Percentiles rank a stretch among this genome's conserved stretches.
These are phyloP conservation scores for Mormyrops boulengeri DNA, from an alignment of 2,797 vertebrate species.

Conservation along the genomic window DNA sequence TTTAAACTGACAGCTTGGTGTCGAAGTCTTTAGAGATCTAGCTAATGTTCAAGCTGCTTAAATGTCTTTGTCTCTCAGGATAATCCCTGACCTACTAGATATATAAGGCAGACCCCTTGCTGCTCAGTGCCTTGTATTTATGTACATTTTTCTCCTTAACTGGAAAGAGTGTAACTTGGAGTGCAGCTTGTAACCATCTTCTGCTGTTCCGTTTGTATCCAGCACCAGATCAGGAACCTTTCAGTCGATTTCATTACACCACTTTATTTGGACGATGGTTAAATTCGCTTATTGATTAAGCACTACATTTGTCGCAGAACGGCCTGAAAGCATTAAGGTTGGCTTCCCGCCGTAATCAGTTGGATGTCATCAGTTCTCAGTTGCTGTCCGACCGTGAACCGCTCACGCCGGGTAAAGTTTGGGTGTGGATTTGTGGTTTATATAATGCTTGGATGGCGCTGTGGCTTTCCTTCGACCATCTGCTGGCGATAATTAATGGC, in stretches of 20 bases:
- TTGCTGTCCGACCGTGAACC: neutral
- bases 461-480: neutral
- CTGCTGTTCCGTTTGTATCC: neutral
- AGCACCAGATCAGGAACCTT: neutral
- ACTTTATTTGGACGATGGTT: neutral
- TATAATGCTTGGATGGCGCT: neutral
- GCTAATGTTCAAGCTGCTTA: neutral
- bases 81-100: neutral
- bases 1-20: neutral
- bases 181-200: neutral
- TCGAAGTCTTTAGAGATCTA: neutral
- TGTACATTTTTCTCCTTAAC: neutral
- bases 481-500: constrained; percentile 7
- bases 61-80: neutral
- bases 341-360: neutral
- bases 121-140: neutral
- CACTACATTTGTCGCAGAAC: neutral
- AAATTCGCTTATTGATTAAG: neutral
- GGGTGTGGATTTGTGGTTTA: neutral
- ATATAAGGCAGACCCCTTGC: neutral
- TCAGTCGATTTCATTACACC: neutral
- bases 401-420: neutral
- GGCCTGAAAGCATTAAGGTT: neutral
- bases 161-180: neutral
- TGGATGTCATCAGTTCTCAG: neutral